Evolutionary conservation across 2,797 vertebrate species (phyloP), one percentile per base, ranked within the genome.

Genomic region (Myotis findleyi): DNA sequence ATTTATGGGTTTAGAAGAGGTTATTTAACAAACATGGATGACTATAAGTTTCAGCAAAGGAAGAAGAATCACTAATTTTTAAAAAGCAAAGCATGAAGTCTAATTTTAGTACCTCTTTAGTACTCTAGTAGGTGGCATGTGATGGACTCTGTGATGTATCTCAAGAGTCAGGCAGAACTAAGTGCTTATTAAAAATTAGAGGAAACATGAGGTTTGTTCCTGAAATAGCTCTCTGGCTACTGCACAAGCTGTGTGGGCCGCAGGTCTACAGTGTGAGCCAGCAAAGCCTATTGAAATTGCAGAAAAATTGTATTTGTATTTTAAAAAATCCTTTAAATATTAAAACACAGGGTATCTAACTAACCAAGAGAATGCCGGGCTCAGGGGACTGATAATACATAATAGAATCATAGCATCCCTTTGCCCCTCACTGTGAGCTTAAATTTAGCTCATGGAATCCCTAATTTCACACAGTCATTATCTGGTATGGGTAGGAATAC

Each of bases 131-230:
- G 97, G 95, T 88, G 93, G 91, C 96, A 66, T 72, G 69, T 66
- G 91, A 88, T 14, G 38, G 75, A 71, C 77, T 92, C 77, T 94
- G 80, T 97, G 87, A 84, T 94, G 93, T 76, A 96, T 96, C 96
- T 91, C 85, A 93, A 91, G 84, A 7, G 1, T 80, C 2, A 95
- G 95, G 66, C 93, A 97, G 95, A 72, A 51, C 72, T 75, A 94
- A 91, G 51, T 82, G 62, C 93, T 95, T 93, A 97, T 93, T 96
- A 97, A 96, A 97, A 98, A 96, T 95, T 92, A 89, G 85, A 97
- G 93, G 93, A 80, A 96, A 57, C 89, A 69, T 62, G 84, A 96
- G 18, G 66, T 93, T 55, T n/a, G 72, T 51, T 98, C 97, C 93
- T 93, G 77, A 96, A 94, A 75, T 64, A 95, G 59, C 47, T 82